Base-by-base conservation (phyloP, 2,888 invertebrate genomes). In the Coleophora flavipennella region DNA sequence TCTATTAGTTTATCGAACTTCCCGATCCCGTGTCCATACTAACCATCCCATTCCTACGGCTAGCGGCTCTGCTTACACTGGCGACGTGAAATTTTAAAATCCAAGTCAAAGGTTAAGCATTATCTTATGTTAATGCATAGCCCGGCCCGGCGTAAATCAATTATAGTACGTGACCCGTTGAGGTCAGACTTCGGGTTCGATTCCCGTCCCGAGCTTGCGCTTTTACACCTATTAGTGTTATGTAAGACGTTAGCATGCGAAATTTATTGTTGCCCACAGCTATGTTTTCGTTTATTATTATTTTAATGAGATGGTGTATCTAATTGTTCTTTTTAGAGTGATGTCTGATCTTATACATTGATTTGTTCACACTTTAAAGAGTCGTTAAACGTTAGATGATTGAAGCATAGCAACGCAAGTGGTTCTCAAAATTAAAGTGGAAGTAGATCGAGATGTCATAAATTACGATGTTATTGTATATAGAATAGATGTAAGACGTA, bases 91-190 rank as follows among this genome's bases (percentile, higher is more conserved):
- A 75, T 62, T 80, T 80, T 78, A 74, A 80, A 77, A 78, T 63
- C 54, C 37, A 60, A 59, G 80, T 74, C 79, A 75, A 45, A 67
- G 81, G 80, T 80, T 72, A 83, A 81, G 70, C 78, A 73, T 77
- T 81, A 83, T 77, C 81, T 79, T 79, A 83, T 81, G 83, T 78
- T 83, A 83, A 83, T 83, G 81, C 59, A 73, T 63, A 65, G 74
- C 62, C 62, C 61, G 70, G 55, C 53, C 59, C 72, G 68, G 73
- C 61, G 78, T 78, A 78, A 83, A 83, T 83, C 83, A 83, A 83
- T 83, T 83, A 83, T 73, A 65, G 63, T 62, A 57, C 67, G 62
- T 79, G 83, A 81, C 80, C 83, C 67, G 58, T 55, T 50, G 64
- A 54, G 80, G 80, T 76, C 68, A 62, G 50, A 50, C 46, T 33